Evolutionary conservation across 2,797 vertebrate genomes (phyloP), one percentile per base, ranked within the genome.

Genomic region (Myotis planiceps): DNA sequence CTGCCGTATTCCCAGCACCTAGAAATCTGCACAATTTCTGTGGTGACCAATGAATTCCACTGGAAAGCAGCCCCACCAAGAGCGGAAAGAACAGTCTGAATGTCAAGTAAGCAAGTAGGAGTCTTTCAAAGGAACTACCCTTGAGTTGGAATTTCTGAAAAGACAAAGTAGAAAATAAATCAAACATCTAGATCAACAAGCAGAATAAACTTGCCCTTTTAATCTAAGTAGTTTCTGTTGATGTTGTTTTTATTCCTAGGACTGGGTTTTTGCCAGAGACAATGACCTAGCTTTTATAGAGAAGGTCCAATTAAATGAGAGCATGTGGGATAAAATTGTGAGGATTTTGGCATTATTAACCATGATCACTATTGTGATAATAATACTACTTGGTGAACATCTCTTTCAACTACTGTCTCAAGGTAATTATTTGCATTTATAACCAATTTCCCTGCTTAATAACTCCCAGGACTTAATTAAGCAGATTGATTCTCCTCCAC

Each of bases 371-470:
- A 32, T 13, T 74, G 27, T 27, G 63, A 84, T 58, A 21, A 53
- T 68, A 39, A 10, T 68, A 66, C 60, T 74, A 23, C 34, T 39
- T 88, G 7, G 37, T 68, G 47, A 89, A 39, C 55, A 60, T 51
- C 47, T 53, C 69, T 55, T 92, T 86, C 27, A 87, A 60, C 81
- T 72, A 60, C 49, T 51, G 51, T 84, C 45, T 78, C 34, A 51
- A 80, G 65, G n/a, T 91, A 72, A 78, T 84, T 45, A 83, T 81
- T 88, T 76, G 42, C 80, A 81, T 90, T 82, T 92, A 66, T 37
- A 92, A 74, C 45, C 68, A 86, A 76, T 27, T 55, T 89, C 45
- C 49, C 47, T 82, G 45, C 37, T 47, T 76, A 84, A 39, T 80
- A 94, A 65, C 12, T 47, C 16, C 71, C 71, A 74, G 49, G 5